phyloP scores from a whole-genome alignment of 1,140 invertebrate species.

The Drusus annulatus region DNA sequence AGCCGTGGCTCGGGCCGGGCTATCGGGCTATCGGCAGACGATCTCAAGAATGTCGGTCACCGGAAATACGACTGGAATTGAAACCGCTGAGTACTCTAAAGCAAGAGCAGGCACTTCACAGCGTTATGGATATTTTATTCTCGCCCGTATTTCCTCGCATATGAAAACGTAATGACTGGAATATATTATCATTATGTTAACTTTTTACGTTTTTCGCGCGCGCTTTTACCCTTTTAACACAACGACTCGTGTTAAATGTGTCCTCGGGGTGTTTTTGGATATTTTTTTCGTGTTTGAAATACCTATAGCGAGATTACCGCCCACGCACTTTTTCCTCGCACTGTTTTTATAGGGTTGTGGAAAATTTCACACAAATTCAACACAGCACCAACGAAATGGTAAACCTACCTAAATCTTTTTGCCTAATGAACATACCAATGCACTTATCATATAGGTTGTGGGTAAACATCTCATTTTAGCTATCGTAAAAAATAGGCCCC shows the following conservation, averaged over 20 bases:
- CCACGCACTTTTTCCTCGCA: too few species aligned
- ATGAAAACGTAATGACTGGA: slow-evolving; percentile 8
- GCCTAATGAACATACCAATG: too few species aligned
- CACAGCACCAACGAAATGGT: too few species aligned
- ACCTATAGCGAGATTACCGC: neutral
- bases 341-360: too few species aligned
- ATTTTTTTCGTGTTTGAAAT: slow-evolving; percentile 21
- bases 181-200: slow-evolving; percentile 23
- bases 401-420: too few species aligned
- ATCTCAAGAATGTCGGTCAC: neutral
- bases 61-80: neutral
- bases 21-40: neutral
- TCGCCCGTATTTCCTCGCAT: neutral
- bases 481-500: too few species aligned
- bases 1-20: neutral
- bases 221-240: slow-evolving; percentile 27
- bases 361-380: too few species aligned
- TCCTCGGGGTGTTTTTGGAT: slow-evolving; percentile 17
- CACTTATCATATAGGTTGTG: too few species aligned
- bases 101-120: neutral
- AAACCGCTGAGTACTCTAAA: neutral
- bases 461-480: too few species aligned
- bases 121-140: slow-evolving; percentile 8
- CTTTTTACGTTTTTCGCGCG: neutral
- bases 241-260: slow-evolving; percentile 7